Evolutionary conservation across 2,888 invertebrate genomes (phyloP), one percentile per base, ranked within the genome.

Genomic region (Drosophila subquinaria): DNA sequence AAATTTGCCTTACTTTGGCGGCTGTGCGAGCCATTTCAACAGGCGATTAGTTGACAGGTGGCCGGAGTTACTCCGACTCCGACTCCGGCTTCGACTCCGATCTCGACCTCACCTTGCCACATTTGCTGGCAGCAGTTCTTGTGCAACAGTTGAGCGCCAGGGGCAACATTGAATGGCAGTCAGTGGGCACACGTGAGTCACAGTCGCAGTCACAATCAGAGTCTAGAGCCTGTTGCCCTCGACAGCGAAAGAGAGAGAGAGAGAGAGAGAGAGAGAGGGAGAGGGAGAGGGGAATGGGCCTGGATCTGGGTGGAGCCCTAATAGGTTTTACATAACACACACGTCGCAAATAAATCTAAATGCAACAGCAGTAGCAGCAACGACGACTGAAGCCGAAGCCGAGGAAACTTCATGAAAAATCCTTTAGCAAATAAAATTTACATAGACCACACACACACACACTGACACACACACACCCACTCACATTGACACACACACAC

Each of bases 281-380:
- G n/a, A 27, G 30, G 27, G 27, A 6, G 4, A 4, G 3, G 9
- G 48, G 35, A 5, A 35, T 5, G 20, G 20, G 38, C 9, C 50
- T 56, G 40, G 27, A 23, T 56, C 53, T 65, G 74, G 59, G 70
- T 69, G 72, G 78, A 55, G 55, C 68, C 60, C 88, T 86, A 82
- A 88, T 86, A 86, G 86, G 89, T 80, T 86, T 86, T 80, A 82
- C 87, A 82, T 77, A 82, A 77, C 80, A 88, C 75, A 84, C 81
- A 81, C 76, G 81, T 73, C 76, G 84, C 79, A 84, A 84, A 85
- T 89, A 89, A 87, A 85, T 89, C 84, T 89, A 89, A 87, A 87
- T 89, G 89, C 87, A 88, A 73, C 79, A 86, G 75, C 71, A 59
- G 17, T 35, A 62, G 27, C 63, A 60, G 62, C 43, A 20, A 42